Evolutionary conservation across 2,888 invertebrate species (phyloP), one percentile per base, ranked within the genome.

Genomic region (Metopia argyrocephala): DNA sequence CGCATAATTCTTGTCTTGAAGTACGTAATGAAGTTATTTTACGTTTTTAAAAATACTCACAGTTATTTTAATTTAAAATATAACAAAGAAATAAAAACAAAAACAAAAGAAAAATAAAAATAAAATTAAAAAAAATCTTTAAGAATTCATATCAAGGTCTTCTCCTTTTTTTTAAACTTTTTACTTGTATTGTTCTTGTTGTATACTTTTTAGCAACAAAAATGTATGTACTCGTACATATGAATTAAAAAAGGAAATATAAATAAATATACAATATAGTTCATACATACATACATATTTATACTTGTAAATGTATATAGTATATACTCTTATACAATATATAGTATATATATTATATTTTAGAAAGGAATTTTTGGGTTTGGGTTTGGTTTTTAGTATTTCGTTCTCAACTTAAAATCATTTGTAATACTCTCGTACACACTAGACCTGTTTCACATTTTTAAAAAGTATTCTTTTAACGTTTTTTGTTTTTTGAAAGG

Each of bases 101-200:
- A 57, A 20, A 57, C 28, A 57, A 57, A 56, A 18, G 1, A 15
- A 56, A 27, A 27, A n/a, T 27, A 57, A 7, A 57, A 56, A 18
- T 18, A 27, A 56, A 27, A 27, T 2, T 27, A 31, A 31, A 57
- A 57, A 57, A 57, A 31, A 31, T 12, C 57, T 28, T 9, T 20
- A 57, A 57, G 31, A 57, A 57, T 31, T 57, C 20, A 57, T 31
- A 57, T 57, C 57, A 57, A 57, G 57, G 57, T 57, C 57, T 57
- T 28, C 18, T 38, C 38, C n/a, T 28, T 57, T 31, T 31, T 18
- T 57, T 31, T 4, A 38, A 12, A 12, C 38, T 38, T 38, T 9
- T 38, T 38, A 12, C 38, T 38, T 4, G n/a, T n/a, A n/a, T n/a
- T n/a, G n/a, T 38, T 38, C 12, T 38, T 38, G 18, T 38, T 20